Evolutionary conservation across 2,888 invertebrate species (phyloP).

Genomic region (Bellardia pandia): DNA sequence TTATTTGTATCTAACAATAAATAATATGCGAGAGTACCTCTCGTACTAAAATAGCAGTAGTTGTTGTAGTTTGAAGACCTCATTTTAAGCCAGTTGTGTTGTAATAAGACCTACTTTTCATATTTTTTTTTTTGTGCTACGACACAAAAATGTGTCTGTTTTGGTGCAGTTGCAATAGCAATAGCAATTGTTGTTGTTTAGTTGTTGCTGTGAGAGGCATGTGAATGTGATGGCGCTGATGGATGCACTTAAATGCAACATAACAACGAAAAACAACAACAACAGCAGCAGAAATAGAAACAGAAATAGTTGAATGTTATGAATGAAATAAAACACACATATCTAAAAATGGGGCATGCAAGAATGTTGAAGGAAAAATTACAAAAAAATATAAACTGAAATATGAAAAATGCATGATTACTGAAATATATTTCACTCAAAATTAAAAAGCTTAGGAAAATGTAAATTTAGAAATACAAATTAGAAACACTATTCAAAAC

Average conservation of each 20-base stretch:
- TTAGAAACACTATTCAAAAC: no score
- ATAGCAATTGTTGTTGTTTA: constrained; percentile 25
- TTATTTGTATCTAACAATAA: constrained; percentile 59
- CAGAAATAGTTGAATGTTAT: constrained; percentile 44
- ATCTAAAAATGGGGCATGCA: constrained; percentile 48
- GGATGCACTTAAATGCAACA: constrained; percentile 62
- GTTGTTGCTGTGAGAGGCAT: constrained; percentile 20
- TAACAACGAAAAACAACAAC: not conserved
- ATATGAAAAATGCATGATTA: not conserved
- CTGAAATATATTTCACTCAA: no score
- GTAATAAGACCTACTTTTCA: constrained; percentile 65
- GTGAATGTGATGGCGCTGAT: constrained; percentile 56
- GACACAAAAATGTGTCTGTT: constrained; percentile 49
- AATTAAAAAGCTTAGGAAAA: no score
- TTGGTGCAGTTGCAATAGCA: constrained; percentile 59
- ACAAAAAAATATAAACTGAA: not conserved
- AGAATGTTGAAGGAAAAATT: constrained; percentile 46
- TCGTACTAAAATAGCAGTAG: not conserved
- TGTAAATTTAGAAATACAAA: no score
- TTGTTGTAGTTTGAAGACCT: constrained; percentile 30
- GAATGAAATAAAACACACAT: constrained; percentile 58
- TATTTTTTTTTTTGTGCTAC: constrained; percentile 36
- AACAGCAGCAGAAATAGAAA: not conserved
- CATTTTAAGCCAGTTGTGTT: constrained; percentile 64
- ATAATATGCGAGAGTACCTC: constrained; percentile 35